These are phyloP conservation scores for Micromesistius poutassou DNA, from an alignment of 2,797 vertebrate genomes.

Conservation along the genomic window DNA sequence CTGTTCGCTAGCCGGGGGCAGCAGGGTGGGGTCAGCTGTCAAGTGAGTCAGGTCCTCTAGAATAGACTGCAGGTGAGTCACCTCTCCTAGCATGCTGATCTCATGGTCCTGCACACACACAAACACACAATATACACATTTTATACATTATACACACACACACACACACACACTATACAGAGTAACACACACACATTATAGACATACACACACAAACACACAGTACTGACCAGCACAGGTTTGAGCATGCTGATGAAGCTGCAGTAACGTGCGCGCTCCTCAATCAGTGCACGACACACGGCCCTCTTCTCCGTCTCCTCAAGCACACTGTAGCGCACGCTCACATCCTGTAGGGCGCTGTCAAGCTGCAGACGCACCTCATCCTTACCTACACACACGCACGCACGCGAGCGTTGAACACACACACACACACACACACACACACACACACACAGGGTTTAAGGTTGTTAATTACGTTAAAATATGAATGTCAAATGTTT, in stretches of 20 bases:
- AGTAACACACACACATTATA: background rate
- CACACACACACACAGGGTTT: background rate
- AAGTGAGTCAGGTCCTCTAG: conserved; percentile 76
- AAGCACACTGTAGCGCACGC: conserved; percentile 75
- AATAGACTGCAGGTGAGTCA: conserved; percentile 82
- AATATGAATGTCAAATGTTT: background rate
- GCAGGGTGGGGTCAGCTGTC: conserved; percentile 75
- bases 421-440: too few relatives aligned
- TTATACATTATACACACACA: background rate
- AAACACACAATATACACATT: conserved; percentile 18
- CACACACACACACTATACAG: background rate
- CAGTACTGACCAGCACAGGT: conserved; percentile 76
- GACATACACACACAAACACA: background rate
- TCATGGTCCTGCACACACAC: conserved; percentile 74
- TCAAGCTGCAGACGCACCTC: conserved; percentile 77
- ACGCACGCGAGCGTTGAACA: too few relatives aligned
- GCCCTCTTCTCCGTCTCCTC: conserved; percentile 81
- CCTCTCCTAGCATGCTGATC: conserved; percentile 82
- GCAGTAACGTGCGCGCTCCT: conserved; percentile 80
- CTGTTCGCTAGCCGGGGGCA: conserved; percentile 80
- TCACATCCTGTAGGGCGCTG: conserved; percentile 79
- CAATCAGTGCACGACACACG: conserved; percentile 74
- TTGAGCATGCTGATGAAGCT: conserved; percentile 78
- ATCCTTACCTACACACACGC: conserved; percentile 70
- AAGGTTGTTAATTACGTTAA: background rate